phyloP scores from a whole-genome alignment of 2,888 invertebrate genomes.

The Hoplodrina ambigua region DNA sequence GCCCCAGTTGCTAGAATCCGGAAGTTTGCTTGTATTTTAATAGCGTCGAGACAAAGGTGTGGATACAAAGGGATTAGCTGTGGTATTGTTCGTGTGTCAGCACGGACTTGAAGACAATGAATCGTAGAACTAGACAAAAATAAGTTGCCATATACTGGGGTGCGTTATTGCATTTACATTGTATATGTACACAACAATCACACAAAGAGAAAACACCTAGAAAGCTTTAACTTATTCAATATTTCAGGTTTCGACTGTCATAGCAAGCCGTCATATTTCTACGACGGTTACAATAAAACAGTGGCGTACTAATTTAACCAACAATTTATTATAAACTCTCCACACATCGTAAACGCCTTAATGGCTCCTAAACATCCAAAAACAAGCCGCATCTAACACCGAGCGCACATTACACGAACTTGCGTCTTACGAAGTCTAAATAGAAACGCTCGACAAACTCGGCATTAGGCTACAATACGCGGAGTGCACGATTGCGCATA shows the following conservation, averaged over 20 bases:
- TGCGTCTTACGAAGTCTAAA: slow-evolving; percentile 74
- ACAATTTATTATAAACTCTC: slow-evolving; percentile 61
- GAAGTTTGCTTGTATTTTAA: slow-evolving; percentile 83
- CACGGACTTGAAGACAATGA: slow-evolving; percentile 68
- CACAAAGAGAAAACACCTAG: slow-evolving; percentile 21
- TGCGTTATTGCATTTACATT: slow-evolving; percentile 49
- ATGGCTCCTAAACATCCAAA: slow-evolving; percentile 57
- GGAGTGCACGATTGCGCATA: slow-evolving; percentile 87
- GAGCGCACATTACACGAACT: slow-evolving; percentile 49
- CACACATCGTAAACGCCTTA: slow-evolving; percentile 59
- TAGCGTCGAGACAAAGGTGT: slow-evolving; percentile 83
- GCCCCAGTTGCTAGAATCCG: slow-evolving; percentile 79
- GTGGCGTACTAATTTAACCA: slow-evolving; percentile 50
- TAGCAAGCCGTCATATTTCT: slow-evolving; percentile 33
- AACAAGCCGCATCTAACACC: slow-evolving; percentile 50
- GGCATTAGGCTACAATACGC: slow-evolving; percentile 87
- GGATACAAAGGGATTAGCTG: slow-evolving; percentile 82
- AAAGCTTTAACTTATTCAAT: slow-evolving; percentile 21
- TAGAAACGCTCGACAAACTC: slow-evolving; percentile 83
- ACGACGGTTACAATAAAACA: slow-evolving; percentile 31
- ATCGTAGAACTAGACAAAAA: slow-evolving; percentile 66
- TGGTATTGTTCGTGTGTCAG: slow-evolving; percentile 77
- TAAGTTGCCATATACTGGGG: slow-evolving; percentile 50
- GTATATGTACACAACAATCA: slow-evolving; percentile 18
- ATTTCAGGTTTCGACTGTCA: slow-evolving; percentile 39